Evolutionary conservation across 2,113 vertebrate genomes (phyloP), one percentile per base, ranked within the genome.

Genomic region (Strix uralensis): DNA sequence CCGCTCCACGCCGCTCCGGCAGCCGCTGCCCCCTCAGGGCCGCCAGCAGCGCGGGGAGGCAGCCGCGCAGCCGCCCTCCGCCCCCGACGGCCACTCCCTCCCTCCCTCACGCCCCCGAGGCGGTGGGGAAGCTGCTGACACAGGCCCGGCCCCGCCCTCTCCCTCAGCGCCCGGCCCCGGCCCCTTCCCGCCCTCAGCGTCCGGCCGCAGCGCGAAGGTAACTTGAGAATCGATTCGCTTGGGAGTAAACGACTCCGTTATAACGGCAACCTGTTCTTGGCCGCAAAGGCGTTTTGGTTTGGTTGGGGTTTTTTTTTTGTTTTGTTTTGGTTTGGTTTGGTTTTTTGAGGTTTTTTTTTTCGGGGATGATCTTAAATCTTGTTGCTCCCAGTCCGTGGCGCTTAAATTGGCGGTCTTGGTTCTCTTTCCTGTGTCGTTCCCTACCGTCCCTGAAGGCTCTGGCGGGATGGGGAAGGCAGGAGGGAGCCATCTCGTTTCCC

Each of bases 61-160:
- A 44, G 52, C 42, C 36, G 29, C 67, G 58, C 72, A 73, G 59
- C 82, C 78, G 54, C 71, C 77, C 82, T 49, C 78, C 57, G 10
- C 69, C 84, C 83, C 58, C 86, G 46, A 40, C 25, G 5, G 57
- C 74, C 89, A 57, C 92, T 81, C 86, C 46, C 62, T 58, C 40
- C 40, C 40, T 40, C 47, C 29, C n/a, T 74, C 72, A 25, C 83
- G 40, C 80, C 93, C 93, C 75, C 90, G 96, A 58, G 86, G 34
- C 29, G 13, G 86, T 55, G 59, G 70, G 55, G 96, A 63, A 25
- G 90, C 91, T 96, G 96, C 94, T 34, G 94, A 51, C 93, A 95
- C 96, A 92, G 66, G 17, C 85, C 75, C 93, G 75, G 90, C 67
- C 63, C 67, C 78, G 78, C 90, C 94, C 57, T 55, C 77, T 59